phyloP scores from a whole-genome alignment of 2,888 invertebrate genomes.

The Leptinotarsa juncta region DNA sequence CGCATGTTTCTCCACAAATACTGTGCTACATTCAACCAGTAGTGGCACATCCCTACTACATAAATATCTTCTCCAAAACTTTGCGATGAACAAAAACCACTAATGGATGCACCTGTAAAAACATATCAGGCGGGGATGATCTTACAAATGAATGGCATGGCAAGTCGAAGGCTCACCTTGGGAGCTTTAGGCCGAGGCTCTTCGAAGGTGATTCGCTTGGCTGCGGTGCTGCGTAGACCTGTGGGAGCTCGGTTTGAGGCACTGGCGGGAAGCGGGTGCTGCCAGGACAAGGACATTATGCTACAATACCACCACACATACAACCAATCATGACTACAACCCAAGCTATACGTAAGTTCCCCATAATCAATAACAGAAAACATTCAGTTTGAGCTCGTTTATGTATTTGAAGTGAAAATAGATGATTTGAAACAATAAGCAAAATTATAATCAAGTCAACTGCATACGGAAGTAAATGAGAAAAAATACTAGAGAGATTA shows the following conservation, averaged over 20 bases:
- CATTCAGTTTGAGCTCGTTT: conserved; percentile 28
- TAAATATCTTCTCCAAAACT: not conserved
- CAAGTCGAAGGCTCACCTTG: conserved; percentile 62
- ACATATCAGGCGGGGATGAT: not conserved
- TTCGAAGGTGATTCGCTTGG: conserved; percentile 68
- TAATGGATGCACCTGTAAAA: not conserved
- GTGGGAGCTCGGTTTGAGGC: conserved; percentile 57
- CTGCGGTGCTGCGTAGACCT: conserved; percentile 65
- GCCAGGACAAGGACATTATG: conserved; percentile 64
- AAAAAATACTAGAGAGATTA: no score
- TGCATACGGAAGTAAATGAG: no score
- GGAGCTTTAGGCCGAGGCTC: conserved; percentile 56
- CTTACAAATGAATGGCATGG: conserved; percentile 21
- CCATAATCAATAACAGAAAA: conserved; percentile 42
- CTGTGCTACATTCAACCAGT: not conserved
- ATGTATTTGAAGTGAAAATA: not conserved
- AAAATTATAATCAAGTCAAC: no score
- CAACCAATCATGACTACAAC: conserved; percentile 54
- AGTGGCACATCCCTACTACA: conserved; percentile 2
- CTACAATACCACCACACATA: conserved; percentile 60
- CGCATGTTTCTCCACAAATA: no score
- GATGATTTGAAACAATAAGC: not conserved
- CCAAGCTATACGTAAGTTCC: conserved; percentile 57
- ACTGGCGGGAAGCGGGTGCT: conserved; percentile 62
- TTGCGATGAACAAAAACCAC: conserved; percentile 2